A percentile compares a stretch with the other conserved stretches of the same genome.
Conservation (phyloP, 2,888 invertebrate genomes). For the Plusia festucae region DNA sequence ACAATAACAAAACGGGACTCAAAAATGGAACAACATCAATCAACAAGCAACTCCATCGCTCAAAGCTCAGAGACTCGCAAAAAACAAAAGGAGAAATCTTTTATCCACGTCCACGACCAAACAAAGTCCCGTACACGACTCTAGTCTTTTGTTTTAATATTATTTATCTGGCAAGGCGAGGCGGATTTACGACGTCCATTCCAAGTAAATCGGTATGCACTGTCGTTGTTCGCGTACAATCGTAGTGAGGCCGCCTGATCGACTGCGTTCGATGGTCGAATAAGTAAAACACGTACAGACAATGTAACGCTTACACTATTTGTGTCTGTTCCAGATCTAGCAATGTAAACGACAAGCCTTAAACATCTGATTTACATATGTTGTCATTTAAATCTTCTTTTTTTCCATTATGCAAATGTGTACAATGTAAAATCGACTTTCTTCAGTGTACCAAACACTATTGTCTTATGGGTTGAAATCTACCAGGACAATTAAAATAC, state of each 20-base stretch:
- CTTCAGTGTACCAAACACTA: too few species aligned
- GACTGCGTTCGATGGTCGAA: conserved; percentile 44
- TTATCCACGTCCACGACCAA: conserved; percentile 27
- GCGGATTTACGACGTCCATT: conserved; percentile 61
- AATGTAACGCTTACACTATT: neutral
- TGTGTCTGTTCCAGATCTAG: neutral
- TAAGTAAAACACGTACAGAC: conserved; percentile 8
- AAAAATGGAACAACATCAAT: neutral
- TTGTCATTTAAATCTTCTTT: too few species aligned
- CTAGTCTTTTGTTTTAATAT: conserved; percentile 61
- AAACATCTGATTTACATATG: neutral
- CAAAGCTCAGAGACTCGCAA: neutral
- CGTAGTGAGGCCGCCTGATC: conserved; percentile 52
- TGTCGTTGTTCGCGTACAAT: conserved; percentile 40
- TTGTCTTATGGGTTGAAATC: too few species aligned
- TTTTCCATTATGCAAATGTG: too few species aligned
- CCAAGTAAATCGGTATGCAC: conserved; percentile 58
- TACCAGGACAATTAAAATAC: neutral
- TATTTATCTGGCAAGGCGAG: conserved; percentile 58
- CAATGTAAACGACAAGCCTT: neutral
- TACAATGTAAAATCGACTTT: too few species aligned
- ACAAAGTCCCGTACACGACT: conserved; percentile 16
- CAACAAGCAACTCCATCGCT: neutral
- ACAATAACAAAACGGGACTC: neutral
- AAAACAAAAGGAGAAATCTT: conserved; percentile 13